Conservation (phyloP, 2,113 vertebrate genomes). For the Epinephelus moara region DNA sequence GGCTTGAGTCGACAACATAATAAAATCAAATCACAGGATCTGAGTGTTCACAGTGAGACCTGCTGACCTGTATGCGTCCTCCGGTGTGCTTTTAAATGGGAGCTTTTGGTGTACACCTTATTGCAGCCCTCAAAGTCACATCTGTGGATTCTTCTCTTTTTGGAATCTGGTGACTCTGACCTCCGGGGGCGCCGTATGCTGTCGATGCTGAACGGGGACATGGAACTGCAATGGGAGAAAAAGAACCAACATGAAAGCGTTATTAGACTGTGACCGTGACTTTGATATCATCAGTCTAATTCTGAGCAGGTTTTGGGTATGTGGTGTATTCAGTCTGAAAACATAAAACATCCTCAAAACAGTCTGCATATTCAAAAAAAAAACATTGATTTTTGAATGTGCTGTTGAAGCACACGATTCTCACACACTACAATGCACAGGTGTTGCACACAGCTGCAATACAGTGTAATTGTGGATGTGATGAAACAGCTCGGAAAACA, state of each 20-base stretch:
- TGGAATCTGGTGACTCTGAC: constrained; percentile 97
- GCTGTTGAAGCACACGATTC: neutral
- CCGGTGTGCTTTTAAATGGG: constrained; percentile 98
- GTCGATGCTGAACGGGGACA: constrained; percentile 99
- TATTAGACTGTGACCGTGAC: neutral
- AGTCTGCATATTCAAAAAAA: too few relatives aligned
- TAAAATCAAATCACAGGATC: neutral
- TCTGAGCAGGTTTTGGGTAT: neutral
- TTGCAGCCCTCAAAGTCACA: constrained; percentile 99
- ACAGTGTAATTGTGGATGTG: neutral
- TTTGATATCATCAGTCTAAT: neutral
- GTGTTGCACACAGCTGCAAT: neutral
- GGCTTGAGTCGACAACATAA: neutral
- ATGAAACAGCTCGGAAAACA: neutral
- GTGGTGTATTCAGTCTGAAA: neutral
- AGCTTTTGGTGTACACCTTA: constrained; percentile 99
- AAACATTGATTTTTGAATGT: neutral
- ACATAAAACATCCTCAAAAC: neutral
- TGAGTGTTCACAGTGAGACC: neutral
- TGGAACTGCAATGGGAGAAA: constrained; percentile 88
- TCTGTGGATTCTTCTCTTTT: constrained; percentile 97
- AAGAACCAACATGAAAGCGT: neutral
- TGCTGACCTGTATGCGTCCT: constrained; percentile 96
- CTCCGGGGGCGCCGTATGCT: constrained; percentile 96
- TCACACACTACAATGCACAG: neutral